phyloP scores from a whole-genome alignment of 30 jellyfish, hydroid and myxozoan genomes.

The Pseudorhiza aurosa region DNA sequence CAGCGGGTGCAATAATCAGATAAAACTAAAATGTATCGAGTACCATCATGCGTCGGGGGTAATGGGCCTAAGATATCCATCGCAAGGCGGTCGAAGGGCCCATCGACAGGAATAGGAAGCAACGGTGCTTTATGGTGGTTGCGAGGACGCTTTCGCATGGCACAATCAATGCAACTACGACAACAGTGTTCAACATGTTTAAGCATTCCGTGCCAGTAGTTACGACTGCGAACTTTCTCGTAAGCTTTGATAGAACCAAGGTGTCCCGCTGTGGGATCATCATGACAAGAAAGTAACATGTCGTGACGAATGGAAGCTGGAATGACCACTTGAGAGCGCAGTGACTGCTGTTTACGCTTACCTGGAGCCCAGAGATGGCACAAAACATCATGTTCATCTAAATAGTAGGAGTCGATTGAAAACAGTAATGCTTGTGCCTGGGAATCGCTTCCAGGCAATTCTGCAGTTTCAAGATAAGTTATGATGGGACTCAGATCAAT shows the following conservation, averaged over 20 bases:
- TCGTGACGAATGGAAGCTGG: slow-evolving; percentile 46
- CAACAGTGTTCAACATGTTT: slow-evolving; percentile 57
- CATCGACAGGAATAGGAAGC: not conserved
- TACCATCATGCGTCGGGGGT: not conserved
- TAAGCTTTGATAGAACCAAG: slow-evolving; percentile 32
- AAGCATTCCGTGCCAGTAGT: slow-evolving; percentile 45
- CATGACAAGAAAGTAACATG: slow-evolving; percentile 38
- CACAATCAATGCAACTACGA: too few species aligned
- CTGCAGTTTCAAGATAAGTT: not conserved
- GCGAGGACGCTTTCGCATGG: slow-evolving; percentile 40
- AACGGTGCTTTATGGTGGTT: slow-evolving; percentile 4
- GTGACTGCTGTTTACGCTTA: slow-evolving; percentile 2
- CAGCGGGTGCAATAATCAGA: not conserved
- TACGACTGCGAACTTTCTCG: slow-evolving; percentile 42
- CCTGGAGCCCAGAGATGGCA: slow-evolving; percentile 61
- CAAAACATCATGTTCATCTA: slow-evolving; percentile 37
- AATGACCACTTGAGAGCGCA: slow-evolving; percentile 40
- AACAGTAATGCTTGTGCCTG: slow-evolving; percentile 35
- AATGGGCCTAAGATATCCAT: not conserved
- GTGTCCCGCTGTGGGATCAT: slow-evolving; percentile 59
- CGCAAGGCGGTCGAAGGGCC: slow-evolving; percentile 1
- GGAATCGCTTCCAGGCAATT: slow-evolving; percentile 1
- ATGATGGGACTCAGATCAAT: slow-evolving; percentile 2
- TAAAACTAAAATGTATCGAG: too few species aligned
- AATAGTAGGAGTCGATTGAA: slow-evolving; percentile 14